Base-by-base conservation (phyloP, 2,888 invertebrate genomes). In the Oscheius sp. region DNA sequence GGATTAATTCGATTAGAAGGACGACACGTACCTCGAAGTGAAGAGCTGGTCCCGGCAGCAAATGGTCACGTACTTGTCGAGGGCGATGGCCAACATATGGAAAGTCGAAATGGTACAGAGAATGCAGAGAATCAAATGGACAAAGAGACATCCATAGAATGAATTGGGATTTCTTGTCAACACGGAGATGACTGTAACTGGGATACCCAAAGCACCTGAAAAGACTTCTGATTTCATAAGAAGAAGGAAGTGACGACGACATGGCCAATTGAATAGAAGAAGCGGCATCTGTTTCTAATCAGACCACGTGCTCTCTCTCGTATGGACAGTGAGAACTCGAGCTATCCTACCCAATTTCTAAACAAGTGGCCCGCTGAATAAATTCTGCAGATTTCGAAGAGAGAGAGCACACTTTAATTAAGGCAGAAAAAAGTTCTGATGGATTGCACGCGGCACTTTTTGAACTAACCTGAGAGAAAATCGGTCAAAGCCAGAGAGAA, bases 91-190 rank as follows among this genome's bases (percentile, higher is more conserved):
- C 29, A 88, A 72, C 81, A 88, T 80, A 72, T 88, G 88, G 73
- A 88, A 86, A 7, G 86, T 87, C 56, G 84, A 84, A 46, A 88
- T 83, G 7, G 88, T 88, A 71, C 88, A 88, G 7, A 88, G 79
- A 63, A 85, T 81, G 75, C 88, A 86, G 16, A 88, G 73, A 23
- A 85, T 82, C 9, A 88, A 69, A 73, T 88, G 86, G 12, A 88
- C 82, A 56, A 83, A 77, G 35, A 88, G 75, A 68, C 88, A 88
- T 2, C 83, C 77, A 64, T 79, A 77, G 75, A 84, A 87, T 13
- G 73, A 56, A 43, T 75, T 71, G 0, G 87, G 87, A 52, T 73
- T 71, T 27, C 77, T 72, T 13, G 86, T 86, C 69, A 85, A 73
- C 56, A 82, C 86, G 29, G 85, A 84, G n/a, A 82, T 79, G 0